Base-by-base conservation (phyloP, 2,888 invertebrate genomes). In the Chaetogeoica ovagalla region DNA sequence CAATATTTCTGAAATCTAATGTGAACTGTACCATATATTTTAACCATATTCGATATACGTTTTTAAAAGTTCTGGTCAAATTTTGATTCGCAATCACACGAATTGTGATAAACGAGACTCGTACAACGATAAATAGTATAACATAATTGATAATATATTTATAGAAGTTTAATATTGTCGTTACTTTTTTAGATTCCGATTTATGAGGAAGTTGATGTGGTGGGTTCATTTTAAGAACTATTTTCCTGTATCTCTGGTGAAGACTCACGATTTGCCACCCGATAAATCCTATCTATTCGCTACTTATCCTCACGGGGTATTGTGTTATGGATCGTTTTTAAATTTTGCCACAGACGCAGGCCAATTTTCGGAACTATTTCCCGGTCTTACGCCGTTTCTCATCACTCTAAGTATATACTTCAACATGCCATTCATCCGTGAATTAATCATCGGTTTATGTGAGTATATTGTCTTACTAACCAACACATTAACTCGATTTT, bases 261-360 rank as follows among this genome's bases (percentile, higher is more conserved):
- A 95, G 86, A 95, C 94, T 0, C 90, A 89, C 0, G 94, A 97
- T 4, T 85, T 98, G 77, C 91, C 93, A 84, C 91, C 95, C 0
- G 87, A 90, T 55, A 90, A 88, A 84, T 95, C 95, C 86, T 97
- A 97, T 85, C 88, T 97, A 30, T 90, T 95, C 82, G 94, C 95
- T 9, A 91, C 91, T 82, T 97, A 95, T 86, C 98, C 98, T 0
- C 98, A 98, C 86, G 98, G 98, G 1, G 88, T 96, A 0, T 88
- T 97, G 21, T 92, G 93, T 70, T 90, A 91, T 39, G 96, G 97
- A 0, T 90, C 91, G 0, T 93, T 94, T 83, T 89, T 90, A 0
- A 91, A 93, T 63, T 96, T 97, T 87, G 91, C 90, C 0, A 92
- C 94, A 0, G 93, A 92, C 71, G 89, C 89, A 4, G 85, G 89